A percentile compares a stretch with the other conserved stretches of the same genome.
Evolutionary conservation across 2,113 vertebrate genomes (phyloP).

Genomic region (Tragelaphus imberbis): DNA sequence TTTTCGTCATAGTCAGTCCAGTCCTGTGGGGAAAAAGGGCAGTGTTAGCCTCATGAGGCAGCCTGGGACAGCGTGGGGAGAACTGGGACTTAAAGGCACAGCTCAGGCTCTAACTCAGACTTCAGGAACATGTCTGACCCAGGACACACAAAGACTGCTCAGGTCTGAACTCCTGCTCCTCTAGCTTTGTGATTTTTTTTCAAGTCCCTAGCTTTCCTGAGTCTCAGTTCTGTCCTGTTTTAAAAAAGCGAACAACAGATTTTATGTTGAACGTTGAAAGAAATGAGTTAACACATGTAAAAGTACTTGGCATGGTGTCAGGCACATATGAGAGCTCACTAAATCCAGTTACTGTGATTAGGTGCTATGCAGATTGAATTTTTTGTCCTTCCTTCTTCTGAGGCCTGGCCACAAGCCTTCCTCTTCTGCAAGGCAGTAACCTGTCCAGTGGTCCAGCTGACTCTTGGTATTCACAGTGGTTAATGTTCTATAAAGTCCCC

Average conservation of each 20-base stretch:
- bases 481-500: neutral
- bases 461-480: neutral
- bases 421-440: neutral
- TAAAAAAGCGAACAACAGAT: neutral
- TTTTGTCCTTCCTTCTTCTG: neutral
- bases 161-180: neutral
- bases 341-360: neutral
- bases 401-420: neutral
- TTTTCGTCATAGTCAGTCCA: constrained; percentile 99
- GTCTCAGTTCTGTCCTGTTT: neutral
- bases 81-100: neutral
- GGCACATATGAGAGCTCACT: neutral
- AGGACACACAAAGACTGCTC: neutral
- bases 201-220: neutral
- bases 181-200: neutral
- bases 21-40: constrained; percentile 82
- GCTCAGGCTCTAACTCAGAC: neutral
- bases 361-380: neutral
- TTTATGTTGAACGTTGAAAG: neutral
- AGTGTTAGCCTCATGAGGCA: constrained; percentile 47
- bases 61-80: neutral
- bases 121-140: neutral
- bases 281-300: neutral
- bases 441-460: neutral
- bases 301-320: neutral